Evolutionary conservation across 2,888 invertebrate species (phyloP), one percentile per base, ranked within the genome.

Genomic region (Congeria kusceri): DNA sequence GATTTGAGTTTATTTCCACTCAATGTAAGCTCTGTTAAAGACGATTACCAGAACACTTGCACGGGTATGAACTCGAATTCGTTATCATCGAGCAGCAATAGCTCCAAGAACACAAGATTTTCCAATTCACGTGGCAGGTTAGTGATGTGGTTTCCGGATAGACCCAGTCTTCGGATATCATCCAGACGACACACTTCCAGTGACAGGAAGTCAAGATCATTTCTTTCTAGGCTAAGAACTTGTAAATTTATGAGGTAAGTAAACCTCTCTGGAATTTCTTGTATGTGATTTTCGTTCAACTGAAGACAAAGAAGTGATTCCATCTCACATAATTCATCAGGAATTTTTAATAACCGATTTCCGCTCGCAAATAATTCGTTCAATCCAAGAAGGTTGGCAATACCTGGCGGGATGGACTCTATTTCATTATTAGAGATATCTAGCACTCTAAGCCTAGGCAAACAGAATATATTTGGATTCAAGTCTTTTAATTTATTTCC

Each of bases 51-150:
- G 77, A 88, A 91, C 4, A 92, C 79, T 81, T 92, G 91, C 25
- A 91, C 85, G 18, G 92, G 92, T 23, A 92, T 87, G 47, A 91
- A 91, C 58, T 91, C 91, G 75, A 92, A 91, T 64, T 91, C 89
- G 68, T 92, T 92, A 74, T 92, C 90, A 65, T 90, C 91, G 25
- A 92, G 72, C 9, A 88, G 72, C 7, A 92, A 86, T 49, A 91
- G 88, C 56, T 90, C 85, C 9, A 92, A 77, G 23, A 77, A 84
- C 1, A 84, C 68, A 53, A 92, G 77, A 70, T 91, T 90, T 68
- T 91, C 91, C 7, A 92, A 83, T 49, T 91, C 90, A 18, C 89
- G 80, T 20, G 92, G 92, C 58, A 92, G 78, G 73, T 90, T 91
- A 56, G 89, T 89, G 49, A 92, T 87, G 58, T 86, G 87, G 77